Evolutionary conservation across 1,140 invertebrate genomes (phyloP).

Genomic region (Aphis craccivora): DNA sequence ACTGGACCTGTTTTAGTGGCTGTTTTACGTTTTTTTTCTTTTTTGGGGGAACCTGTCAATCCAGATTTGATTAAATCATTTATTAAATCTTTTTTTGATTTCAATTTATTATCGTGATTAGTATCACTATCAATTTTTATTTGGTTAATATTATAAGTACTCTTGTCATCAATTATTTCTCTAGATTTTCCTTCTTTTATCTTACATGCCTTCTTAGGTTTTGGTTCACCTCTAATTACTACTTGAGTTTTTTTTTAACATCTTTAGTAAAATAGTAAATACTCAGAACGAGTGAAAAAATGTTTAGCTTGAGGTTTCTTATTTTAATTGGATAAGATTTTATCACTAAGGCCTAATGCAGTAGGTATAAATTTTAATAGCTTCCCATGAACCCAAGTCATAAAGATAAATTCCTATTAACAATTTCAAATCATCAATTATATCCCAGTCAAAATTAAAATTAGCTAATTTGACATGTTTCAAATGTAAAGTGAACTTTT

Average conservation of each 20-base stretch:
- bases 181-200: conserved; percentile 53
- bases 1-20: conserved; percentile 77
- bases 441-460: conserved; percentile 89
- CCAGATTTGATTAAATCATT: conserved; percentile 65
- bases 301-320: conserved; percentile 94
- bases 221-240: conserved; percentile 30
- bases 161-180: conserved; percentile 52
- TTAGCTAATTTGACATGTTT: conserved; percentile 81
- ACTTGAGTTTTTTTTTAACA: conserved; percentile 73
- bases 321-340: conserved; percentile 89
- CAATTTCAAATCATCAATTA: conserved; percentile 87
- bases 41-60: conserved; percentile 71
- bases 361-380: conserved; percentile 95
- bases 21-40: conserved; percentile 70
- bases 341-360: conserved; percentile 85
- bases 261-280: conserved; percentile 89
- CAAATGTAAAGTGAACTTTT: conserved; percentile 81
- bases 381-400: conserved; percentile 96
- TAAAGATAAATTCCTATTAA: conserved; percentile 92
- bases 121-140: conserved; percentile 2
- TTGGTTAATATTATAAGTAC: conserved; percentile 39
- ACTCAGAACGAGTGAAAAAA: conserved; percentile 88
- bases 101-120: conserved; percentile 37
- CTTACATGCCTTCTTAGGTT: conserved; percentile 32
- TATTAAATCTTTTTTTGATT: conserved; percentile 68